Conservation (phyloP, 2,888 invertebrate genomes). For the Cantharis nigra region DNA sequence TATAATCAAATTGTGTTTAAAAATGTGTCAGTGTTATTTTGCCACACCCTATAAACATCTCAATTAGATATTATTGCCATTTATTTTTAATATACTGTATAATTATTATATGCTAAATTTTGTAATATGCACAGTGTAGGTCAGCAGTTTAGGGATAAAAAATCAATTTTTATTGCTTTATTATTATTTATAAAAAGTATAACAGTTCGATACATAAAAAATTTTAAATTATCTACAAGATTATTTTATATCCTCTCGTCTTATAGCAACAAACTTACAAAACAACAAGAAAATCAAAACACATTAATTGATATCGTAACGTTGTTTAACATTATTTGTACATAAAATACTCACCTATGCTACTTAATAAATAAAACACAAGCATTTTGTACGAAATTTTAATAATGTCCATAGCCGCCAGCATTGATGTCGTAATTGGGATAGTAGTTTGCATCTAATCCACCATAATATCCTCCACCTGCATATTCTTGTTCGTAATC, state of each 20-base stretch:
- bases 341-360: not conserved
- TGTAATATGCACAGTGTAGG: not conserved
- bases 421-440: not conserved
- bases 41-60: not conserved
- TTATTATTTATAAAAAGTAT: not conserved
- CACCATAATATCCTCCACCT: not conserved
- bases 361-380: not conserved
- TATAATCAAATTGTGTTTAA: not conserved
- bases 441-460: not conserved
- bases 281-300: not conserved
- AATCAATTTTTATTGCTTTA: not conserved
- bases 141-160: not conserved
- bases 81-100: not conserved
- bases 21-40: not conserved
- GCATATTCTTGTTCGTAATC: slow-evolving; percentile 25
- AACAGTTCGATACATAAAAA: not conserved
- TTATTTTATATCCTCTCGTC: not conserved
- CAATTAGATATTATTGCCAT: not conserved
- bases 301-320: not conserved
- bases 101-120: not conserved
- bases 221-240: not conserved
- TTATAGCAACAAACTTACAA: not conserved
- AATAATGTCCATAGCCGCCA: not conserved
- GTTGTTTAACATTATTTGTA: not conserved
- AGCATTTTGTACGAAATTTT: not conserved